These are phyloP conservation scores for Chironomus tepperi DNA, from an alignment of 1,140 invertebrate genomes.

Conservation along the genomic window DNA sequence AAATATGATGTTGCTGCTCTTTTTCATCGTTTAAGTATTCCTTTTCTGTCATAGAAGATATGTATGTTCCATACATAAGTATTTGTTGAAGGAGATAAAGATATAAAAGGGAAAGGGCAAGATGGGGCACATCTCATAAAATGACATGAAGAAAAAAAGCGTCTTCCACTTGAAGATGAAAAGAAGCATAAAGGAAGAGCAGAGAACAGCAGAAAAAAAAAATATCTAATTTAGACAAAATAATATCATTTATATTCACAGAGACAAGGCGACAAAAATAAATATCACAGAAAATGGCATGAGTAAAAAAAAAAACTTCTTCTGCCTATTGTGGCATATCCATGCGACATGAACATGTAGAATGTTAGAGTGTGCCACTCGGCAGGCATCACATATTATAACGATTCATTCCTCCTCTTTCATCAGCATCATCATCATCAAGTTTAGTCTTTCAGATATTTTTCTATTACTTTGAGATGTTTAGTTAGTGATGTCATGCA, in stretches of 20 bases:
- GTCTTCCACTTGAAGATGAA: not conserved
- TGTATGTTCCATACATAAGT: not conserved
- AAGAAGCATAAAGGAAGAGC: constrained; percentile 3
- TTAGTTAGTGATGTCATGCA: not conserved
- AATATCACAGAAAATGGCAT: not conserved
- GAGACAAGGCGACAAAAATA: constrained; percentile 23
- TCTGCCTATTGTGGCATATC: not conserved
- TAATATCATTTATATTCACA: constrained; percentile 22
- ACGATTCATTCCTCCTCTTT: not conserved
- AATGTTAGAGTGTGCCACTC: constrained; percentile 8
- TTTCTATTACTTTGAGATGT: too few relatives aligned
- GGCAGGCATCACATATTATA: constrained; percentile 2
- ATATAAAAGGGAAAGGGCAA: not conserved
- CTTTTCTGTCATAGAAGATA: not conserved
- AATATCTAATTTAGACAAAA: constrained; percentile 22
- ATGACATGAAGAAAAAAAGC: not conserved
- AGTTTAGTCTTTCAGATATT: not conserved
- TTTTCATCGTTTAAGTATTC: too few relatives aligned
- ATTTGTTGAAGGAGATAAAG: not conserved
- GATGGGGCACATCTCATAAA: not conserved
- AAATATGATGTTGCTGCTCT: constrained; percentile 3
- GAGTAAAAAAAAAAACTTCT: not conserved
- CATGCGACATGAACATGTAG: not conserved
- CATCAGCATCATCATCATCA: not conserved
- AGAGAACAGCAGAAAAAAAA: not conserved